A percentile compares a stretch with the other conserved stretches of the same genome.
Evolutionary conservation across 2,888 invertebrate genomes (phyloP).

Genomic region (Eupelmus urozonus): DNA sequence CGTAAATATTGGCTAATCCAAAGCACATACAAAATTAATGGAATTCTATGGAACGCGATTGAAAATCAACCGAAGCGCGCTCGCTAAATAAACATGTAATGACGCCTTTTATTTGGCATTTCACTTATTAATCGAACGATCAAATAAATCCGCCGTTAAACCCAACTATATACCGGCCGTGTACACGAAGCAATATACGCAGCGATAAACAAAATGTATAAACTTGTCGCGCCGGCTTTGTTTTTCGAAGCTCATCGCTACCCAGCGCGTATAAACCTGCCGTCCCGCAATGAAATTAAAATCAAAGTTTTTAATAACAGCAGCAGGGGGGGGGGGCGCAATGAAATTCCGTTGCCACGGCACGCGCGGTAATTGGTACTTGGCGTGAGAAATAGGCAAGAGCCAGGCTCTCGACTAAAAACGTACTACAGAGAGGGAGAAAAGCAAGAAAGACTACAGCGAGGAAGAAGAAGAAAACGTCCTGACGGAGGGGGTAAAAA

Average conservation of each 20-base stretch:
- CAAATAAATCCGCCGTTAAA: too few relatives aligned
- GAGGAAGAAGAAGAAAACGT: background rate
- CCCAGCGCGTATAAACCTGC: too few relatives aligned
- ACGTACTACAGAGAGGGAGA: background rate
- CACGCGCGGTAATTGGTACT: conserved; percentile 57
- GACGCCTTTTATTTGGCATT: too few relatives aligned
- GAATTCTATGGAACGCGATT: background rate
- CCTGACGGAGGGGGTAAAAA: background rate
- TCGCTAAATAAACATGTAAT: too few relatives aligned
- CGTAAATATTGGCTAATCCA: too few relatives aligned
- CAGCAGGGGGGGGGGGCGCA: conserved; percentile 4
- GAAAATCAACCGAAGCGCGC: background rate
- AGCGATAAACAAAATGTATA: too few relatives aligned
- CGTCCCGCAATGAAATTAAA: conserved; percentile 29
- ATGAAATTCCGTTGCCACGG: conserved; percentile 22
- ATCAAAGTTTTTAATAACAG: conserved; percentile 28
- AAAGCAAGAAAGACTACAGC: background rate
- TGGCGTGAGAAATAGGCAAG: conserved; percentile 37
- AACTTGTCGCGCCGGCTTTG: background rate
- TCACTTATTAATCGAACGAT: too few relatives aligned
- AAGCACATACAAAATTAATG: too few relatives aligned
- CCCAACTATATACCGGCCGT: too few relatives aligned
- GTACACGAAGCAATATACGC: too few relatives aligned
- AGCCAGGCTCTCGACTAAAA: background rate
- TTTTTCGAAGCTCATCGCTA: background rate